phyloP scores from a whole-genome alignment of 1,140 invertebrate species.

The Atopsyche davidsoni region DNA sequence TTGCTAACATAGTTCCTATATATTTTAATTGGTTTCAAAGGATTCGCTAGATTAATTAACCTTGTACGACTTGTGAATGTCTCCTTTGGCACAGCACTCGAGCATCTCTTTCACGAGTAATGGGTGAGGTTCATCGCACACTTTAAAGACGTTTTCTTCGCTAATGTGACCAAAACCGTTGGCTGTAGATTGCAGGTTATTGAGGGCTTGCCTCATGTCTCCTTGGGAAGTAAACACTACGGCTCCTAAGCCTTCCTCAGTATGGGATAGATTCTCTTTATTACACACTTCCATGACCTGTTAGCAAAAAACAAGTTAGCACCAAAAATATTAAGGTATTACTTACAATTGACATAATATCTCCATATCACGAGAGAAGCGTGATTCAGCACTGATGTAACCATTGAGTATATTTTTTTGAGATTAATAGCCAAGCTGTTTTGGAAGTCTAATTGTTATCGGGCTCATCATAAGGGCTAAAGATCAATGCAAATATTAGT shows the following conservation, averaged over 20 bases:
- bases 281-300: conserved; percentile 52
- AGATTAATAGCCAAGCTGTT: too few species aligned
- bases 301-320: background rate
- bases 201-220: conserved; percentile 95
- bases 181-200: conserved; percentile 96
- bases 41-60: conserved; percentile 43
- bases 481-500: conserved; percentile 8
- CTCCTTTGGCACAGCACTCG: conserved; percentile 69
- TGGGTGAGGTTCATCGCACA: conserved; percentile 99
- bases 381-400: too few species aligned
- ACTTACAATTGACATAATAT: too few species aligned
- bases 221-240: conserved; percentile 98
- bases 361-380: too few species aligned
- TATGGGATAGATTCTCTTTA: conserved; percentile 67
- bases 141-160: conserved; percentile 97
- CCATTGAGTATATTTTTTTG: too few species aligned
- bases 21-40: too few species aligned
- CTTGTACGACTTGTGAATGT: conserved; percentile 85
- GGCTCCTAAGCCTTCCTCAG: conserved; percentile 92
- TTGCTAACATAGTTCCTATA: too few species aligned
- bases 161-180: conserved; percentile 92
- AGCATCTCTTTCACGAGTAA: conserved; percentile 90
- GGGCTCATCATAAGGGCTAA: too few species aligned
- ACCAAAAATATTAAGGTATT: background rate
- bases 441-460: too few species aligned